phyloP scores from a whole-genome alignment of 64 coral and sea anemone species.

The Montipora sp. region DNA sequence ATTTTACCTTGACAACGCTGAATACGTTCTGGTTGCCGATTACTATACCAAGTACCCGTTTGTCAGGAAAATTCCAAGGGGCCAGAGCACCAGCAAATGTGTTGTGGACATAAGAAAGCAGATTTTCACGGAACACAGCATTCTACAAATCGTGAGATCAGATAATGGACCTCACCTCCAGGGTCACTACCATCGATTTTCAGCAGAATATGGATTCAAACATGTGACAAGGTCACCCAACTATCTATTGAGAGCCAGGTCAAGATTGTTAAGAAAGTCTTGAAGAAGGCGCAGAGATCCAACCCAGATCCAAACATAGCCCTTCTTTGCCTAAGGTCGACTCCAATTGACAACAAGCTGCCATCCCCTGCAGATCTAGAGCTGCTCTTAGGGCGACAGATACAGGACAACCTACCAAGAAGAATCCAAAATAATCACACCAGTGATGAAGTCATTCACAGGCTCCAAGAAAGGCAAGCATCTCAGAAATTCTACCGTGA shows the following conservation, averaged over 20 bases:
- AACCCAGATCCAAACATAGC: slow-evolving; percentile 33
- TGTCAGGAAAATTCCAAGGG: slow-evolving; percentile 35
- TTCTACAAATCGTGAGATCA: slow-evolving; percentile 37
- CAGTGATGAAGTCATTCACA: background rate
- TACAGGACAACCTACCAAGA: background rate
- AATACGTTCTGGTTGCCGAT: background rate
- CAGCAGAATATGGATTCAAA: slow-evolving; percentile 5
- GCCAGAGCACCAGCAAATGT: slow-evolving; percentile 4
- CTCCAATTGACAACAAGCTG: slow-evolving; percentile 35
- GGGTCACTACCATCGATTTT: background rate
- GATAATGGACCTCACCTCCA: slow-evolving; percentile 37
- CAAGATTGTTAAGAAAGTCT: background rate
- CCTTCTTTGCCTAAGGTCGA: slow-evolving; percentile 37
- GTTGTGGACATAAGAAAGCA: slow-evolving; percentile 20
- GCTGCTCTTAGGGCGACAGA: too few species aligned
- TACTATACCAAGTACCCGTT: slow-evolving; percentile 45
- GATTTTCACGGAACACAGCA: slow-evolving; percentile 47
- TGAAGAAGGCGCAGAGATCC: background rate
- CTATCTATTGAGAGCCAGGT: background rate
- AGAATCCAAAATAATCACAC: background rate
- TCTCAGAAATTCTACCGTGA: slow-evolving; percentile 1
- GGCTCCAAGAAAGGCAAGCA: background rate
- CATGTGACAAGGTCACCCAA: background rate
- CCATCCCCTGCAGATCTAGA: too few species aligned
- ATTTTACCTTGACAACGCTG: slow-evolving; percentile 5